Percentiles rank a stretch among this genome's conserved stretches.
Conservation (phyloP, 1,140 invertebrate genomes). For the Drosophila kepulauana region DNA sequence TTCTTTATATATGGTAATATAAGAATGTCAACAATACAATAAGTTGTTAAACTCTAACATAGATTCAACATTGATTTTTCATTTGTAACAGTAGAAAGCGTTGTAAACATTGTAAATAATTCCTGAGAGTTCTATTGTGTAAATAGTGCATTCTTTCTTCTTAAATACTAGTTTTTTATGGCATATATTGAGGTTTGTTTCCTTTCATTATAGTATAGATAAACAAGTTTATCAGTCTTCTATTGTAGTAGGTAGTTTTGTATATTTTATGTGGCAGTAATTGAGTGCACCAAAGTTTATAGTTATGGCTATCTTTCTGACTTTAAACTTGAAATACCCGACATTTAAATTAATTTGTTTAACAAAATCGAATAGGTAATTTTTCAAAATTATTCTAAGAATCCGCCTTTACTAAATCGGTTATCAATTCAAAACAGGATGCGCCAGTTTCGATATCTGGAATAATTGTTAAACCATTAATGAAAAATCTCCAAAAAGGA, state of each 20-base stretch:
- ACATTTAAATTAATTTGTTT: no score
- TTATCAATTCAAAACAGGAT: not conserved
- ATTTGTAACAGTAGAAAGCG: no score
- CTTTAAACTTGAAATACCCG: no score
- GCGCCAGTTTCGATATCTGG: not conserved
- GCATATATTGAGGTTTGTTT: no score
- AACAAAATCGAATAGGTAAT: no score
- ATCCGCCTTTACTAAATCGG: no score
- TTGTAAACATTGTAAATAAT: not conserved
- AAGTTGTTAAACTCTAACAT: not conserved
- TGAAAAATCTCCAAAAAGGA: not conserved
- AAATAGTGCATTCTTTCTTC: not conserved
- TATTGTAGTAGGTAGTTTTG: not conserved
- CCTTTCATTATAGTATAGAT: not conserved
- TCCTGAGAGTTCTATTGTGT: not conserved
- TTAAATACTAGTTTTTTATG: not conserved
- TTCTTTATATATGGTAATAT: not conserved
- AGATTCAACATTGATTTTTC: not conserved
- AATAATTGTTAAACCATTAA: not conserved
- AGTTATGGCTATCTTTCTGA: no score
- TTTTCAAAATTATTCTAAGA: no score
- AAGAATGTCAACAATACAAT: not conserved
- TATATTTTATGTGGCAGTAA: not conserved
- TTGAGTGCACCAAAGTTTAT: no score
- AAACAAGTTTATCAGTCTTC: not conserved